Percentiles rank a stretch among this genome's conserved stretches.
phyloP scores from a whole-genome alignment of 2,888 invertebrate species.

The Andrena haemorrhoa region DNA sequence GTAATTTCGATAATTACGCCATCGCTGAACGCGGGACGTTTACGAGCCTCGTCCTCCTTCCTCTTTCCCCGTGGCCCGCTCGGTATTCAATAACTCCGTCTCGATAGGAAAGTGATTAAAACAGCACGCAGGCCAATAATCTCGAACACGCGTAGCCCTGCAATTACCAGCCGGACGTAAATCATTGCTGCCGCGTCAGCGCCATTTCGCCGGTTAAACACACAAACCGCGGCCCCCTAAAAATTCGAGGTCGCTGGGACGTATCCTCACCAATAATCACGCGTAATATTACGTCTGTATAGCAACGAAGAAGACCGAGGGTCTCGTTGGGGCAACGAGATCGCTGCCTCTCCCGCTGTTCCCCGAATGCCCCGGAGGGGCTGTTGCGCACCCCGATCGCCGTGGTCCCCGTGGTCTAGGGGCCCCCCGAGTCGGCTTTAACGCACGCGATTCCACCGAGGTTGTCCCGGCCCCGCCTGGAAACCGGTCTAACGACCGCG shows the following conservation, averaged over 20 bases:
- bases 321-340: conserved; percentile 12
- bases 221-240: conserved; percentile 44
- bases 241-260: not conserved
- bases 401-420: conserved; percentile 14
- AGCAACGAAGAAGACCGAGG: not conserved
- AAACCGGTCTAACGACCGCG: conserved; percentile 54
- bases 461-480: conserved; percentile 11
- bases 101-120: conserved; percentile 46
- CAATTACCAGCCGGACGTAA: conserved; percentile 43
- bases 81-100: conserved; percentile 44
- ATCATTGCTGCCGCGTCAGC: conserved; percentile 53
- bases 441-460: conserved; percentile 37
- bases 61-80: not conserved
- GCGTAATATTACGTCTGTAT: conserved; percentile 22
- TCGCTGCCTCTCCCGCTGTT: not conserved
- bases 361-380: conserved; percentile 23
- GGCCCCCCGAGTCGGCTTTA: not conserved
- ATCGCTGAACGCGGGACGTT: not conserved
- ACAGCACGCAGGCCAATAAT: conserved; percentile 39
- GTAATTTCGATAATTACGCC: too few relatives aligned
- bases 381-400: conserved; percentile 7
- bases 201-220: conserved; percentile 49
- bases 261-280: conserved; percentile 39
- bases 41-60: conserved; percentile 1
- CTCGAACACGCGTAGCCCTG: conserved; percentile 44